Base-by-base conservation (phyloP, 2,888 invertebrate species). In the Eupithecia abbreviata region DNA sequence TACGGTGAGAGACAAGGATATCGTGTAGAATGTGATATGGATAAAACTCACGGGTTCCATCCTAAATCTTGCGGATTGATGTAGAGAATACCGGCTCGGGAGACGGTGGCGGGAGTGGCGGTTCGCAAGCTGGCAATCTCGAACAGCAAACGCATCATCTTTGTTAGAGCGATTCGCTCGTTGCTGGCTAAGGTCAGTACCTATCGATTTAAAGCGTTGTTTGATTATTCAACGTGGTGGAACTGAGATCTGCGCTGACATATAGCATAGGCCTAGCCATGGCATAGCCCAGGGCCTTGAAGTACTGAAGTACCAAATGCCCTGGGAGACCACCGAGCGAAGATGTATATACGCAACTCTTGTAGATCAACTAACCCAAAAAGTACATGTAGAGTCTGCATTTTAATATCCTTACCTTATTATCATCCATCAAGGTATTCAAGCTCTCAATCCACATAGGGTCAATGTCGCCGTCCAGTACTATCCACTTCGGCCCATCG, bases 361-460 rank as follows among this genome's bases (percentile, higher is more conserved):
- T 30, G 15, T n/a, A 51, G 18, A 18, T n/a, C 18, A 18, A 55
- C 55, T 18, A 58, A 0, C 18, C 9, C 18, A 3, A 58, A 58
- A 18, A 58, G 18, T 58, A 13, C 58, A 18, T 58, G n/a, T 4
- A 13, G 4, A 15, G 3, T 2, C 7, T 58, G 9, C 0, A 3
- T 18, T 18, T 4, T 10, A 4, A 9, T 62, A 43, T 69, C 67
- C 30, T 67, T 71, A 49, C 97, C 95, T 99, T 99, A 90, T 99
- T 99, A 89, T 99, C 99, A 90, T 99, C 99, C 99, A 99, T 99
- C 30, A 99, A 97, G 4, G 99, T 99, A 89, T 99, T 99, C 47
- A 99, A 95, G 51, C 98, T 98, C 92, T 99, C 99, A 86, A 99
- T 99, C 99, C 99, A 99, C 98, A 99, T 99, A 1, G 99, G 99